These are phyloP conservation scores for Caenorhabditis uteleia DNA, from an alignment of 2,888 invertebrate species.

Conservation along the genomic window DNA sequence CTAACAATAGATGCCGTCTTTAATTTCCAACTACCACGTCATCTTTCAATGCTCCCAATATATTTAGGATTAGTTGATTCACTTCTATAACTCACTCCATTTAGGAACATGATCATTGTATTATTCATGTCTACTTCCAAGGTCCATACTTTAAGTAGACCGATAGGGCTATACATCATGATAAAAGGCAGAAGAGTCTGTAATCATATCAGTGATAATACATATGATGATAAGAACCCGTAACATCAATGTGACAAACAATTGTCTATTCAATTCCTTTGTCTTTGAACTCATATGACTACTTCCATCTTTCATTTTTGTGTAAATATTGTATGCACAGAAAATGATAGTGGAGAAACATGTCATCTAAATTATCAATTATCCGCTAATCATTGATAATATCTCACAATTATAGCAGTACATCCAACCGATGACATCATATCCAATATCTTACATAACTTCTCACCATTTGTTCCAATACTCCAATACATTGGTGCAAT, in stretches of 20 bases:
- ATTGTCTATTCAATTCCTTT: conserved; percentile 16
- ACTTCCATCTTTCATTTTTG: conserved; percentile 3
- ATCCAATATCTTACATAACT: conserved; percentile 5
- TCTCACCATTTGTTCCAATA: neutral
- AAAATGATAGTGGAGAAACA: conserved; percentile 19
- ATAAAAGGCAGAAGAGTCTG: conserved; percentile 23
- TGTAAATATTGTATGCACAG: conserved; percentile 11
- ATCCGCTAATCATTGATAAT: too few relatives aligned
- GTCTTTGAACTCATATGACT: conserved; percentile 14
- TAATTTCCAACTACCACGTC: too few relatives aligned
- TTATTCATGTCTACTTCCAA: conserved; percentile 12
- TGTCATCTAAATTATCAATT: too few relatives aligned
- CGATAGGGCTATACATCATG: conserved; percentile 27
- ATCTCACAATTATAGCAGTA: conserved; percentile 3
- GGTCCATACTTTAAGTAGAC: conserved; percentile 9
- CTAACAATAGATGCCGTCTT: too few relatives aligned
- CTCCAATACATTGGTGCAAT: conserved; percentile 21
- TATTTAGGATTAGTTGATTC: too few relatives aligned
- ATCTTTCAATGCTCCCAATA: too few relatives aligned
- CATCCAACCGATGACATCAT: conserved; percentile 12
- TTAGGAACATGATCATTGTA: too few relatives aligned
- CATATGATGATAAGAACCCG: too few relatives aligned
- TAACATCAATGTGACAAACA: conserved; percentile 13
- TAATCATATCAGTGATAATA: too few relatives aligned
- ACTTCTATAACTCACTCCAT: too few relatives aligned